phyloP scores from a whole-genome alignment of 1,140 invertebrate species.

The Macrobrachium nipponense region DNA sequence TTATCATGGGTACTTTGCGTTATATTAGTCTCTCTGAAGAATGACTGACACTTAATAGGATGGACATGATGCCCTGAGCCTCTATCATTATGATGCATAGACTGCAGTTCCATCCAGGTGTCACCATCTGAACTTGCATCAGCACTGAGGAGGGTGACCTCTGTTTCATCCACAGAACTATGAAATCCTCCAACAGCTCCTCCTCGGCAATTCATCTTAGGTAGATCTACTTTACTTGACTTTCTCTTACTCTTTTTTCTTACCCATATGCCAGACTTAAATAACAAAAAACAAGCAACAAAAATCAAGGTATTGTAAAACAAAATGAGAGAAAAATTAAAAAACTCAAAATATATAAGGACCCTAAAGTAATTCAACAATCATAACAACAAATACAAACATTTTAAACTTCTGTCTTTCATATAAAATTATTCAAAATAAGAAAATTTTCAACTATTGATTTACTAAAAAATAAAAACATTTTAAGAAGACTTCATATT shows the following conservation, averaged over 20 bases:
- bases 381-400: no score
- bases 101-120: conserved; percentile 12
- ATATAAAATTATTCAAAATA: no score
- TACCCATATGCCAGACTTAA: conserved; percentile 15
- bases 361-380: no score
- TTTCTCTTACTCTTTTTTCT: conserved; percentile 19
- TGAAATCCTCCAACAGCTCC: background rate
- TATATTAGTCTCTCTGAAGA: background rate
- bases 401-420: no score
- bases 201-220: background rate
- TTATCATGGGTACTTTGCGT: conserved; percentile 14
- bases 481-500: no score
- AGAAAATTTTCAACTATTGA: no score
- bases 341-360: no score
- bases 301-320: conserved; percentile 9
- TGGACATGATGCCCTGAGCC: conserved; percentile 1
- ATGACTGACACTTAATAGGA: background rate
- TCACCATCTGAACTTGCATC: conserved; percentile 25
- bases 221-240: background rate
- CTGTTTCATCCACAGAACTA: conserved; percentile 12
- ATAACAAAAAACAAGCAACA: background rate
- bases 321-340: background rate
- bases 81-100: conserved; percentile 11
- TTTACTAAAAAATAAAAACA: no score
- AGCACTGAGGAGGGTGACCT: conserved; percentile 17